Conservation (phyloP, 1,140 invertebrate species). For the Armadillidium nasatum region DNA sequence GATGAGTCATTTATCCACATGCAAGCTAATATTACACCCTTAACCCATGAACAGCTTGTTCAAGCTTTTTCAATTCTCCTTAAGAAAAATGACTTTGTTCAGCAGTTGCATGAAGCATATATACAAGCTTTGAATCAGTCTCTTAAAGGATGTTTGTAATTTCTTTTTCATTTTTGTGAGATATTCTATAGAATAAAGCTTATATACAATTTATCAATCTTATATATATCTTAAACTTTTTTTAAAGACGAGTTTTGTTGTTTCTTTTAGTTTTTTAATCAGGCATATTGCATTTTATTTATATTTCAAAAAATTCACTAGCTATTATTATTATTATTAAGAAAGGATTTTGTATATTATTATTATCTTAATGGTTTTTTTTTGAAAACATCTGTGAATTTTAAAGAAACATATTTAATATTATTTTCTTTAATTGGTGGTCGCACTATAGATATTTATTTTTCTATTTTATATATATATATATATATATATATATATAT, state of each 20-base stretch:
- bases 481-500: too few species aligned
- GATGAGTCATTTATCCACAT: slow-evolving; percentile 20
- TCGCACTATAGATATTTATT: slow-evolving; percentile 8
- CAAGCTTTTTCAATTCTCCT: slow-evolving; percentile 38
- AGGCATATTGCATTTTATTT: too few species aligned
- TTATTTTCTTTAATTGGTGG: neutral
- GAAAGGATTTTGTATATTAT: too few species aligned
- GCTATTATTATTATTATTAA: too few species aligned
- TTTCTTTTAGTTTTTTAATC: too few species aligned
- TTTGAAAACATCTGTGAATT: neutral
- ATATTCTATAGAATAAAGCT: too few species aligned
- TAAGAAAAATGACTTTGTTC: slow-evolving; percentile 43
- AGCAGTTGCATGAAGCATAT: slow-evolving; percentile 41
- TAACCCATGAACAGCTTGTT: slow-evolving; percentile 42
- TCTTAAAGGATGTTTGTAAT: neutral
- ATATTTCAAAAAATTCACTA: too few species aligned
- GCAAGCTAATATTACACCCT: slow-evolving; percentile 20
- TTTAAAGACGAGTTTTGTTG: too few species aligned
- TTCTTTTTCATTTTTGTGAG: too few species aligned
- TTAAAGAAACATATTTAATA: neutral
- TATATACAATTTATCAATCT: too few species aligned
- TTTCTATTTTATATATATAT: neutral
- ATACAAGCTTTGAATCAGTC: neutral
- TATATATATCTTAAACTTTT: too few species aligned
- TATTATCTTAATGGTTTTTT: neutral